Percentiles rank a stretch among this genome's conserved stretches.
phyloP scores from a whole-genome alignment of 2,113 vertebrate species.

The Nerophis lumbriciformis region DNA sequence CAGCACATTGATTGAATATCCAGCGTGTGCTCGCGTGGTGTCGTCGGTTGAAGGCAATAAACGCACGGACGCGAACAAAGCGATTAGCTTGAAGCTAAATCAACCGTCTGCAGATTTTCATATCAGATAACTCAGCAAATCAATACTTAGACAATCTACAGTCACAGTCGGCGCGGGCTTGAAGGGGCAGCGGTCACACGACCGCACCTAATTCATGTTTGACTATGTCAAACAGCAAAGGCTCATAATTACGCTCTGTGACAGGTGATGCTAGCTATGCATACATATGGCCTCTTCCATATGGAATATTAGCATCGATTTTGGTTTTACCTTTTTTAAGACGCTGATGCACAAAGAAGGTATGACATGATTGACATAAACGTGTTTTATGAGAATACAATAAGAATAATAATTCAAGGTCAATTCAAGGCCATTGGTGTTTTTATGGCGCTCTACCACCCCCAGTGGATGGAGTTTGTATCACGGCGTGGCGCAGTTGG shows the following conservation, averaged over 20 bases:
- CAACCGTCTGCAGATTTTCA: conserved; percentile 56
- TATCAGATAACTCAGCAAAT: conserved; percentile 64
- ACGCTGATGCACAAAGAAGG: too few relatives aligned
- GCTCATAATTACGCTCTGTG: background rate
- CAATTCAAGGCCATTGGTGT: too few relatives aligned
- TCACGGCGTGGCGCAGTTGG: too few relatives aligned
- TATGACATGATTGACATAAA: too few relatives aligned
- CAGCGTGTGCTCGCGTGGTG: conserved; percentile 4
- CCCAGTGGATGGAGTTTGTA: too few relatives aligned
- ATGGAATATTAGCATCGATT: too few relatives aligned
- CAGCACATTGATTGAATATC: conserved; percentile 44
- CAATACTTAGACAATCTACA: conserved; percentile 57
- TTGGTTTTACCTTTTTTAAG: too few relatives aligned
- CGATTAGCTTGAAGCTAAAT: conserved; percentile 59
- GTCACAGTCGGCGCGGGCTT: conserved; percentile 40
- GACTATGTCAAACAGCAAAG: conserved; percentile 39
- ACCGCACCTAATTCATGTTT: conserved; percentile 50
- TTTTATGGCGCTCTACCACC: too few relatives aligned
- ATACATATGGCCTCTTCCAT: too few relatives aligned
- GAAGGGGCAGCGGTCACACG: conserved; percentile 37
- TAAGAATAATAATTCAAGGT: too few relatives aligned
- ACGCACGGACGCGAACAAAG: conserved; percentile 44
- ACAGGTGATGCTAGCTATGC: background rate
- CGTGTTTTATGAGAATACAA: too few relatives aligned
- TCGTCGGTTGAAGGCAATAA: conserved; percentile 51